Evolutionary conservation across 1,140 invertebrate genomes (phyloP).

Genomic region (Nebria ingens): DNA sequence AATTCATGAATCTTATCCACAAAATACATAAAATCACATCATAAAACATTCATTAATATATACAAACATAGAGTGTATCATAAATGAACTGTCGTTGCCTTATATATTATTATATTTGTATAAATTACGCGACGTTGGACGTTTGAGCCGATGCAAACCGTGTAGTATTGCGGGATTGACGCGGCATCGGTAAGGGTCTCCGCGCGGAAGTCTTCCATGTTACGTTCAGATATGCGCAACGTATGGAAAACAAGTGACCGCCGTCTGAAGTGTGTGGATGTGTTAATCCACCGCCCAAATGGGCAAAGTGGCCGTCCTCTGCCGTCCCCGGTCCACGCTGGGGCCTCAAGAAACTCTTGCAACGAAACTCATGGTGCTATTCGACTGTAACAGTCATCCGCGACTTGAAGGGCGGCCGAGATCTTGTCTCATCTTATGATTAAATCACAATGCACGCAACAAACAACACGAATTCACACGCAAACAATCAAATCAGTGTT

Average conservation of each 20-base stretch:
- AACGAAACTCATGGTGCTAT: conserved; percentile 8
- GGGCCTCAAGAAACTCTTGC: neutral
- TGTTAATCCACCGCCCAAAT: too few relatives aligned
- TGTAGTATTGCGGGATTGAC: neutral
- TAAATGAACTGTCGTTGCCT: conserved; percentile 8
- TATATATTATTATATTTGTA: neutral
- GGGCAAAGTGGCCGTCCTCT: conserved; percentile 17
- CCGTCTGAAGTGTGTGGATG: too few relatives aligned
- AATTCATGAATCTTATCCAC: neutral
- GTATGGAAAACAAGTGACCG: neutral
- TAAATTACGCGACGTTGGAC: neutral
- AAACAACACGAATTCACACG: too few relatives aligned
- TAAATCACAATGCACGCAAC: too few relatives aligned
- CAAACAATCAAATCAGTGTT: too few relatives aligned
- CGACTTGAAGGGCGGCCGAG: neutral
- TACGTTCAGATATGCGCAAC: neutral
- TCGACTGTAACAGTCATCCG: conserved; percentile 2
- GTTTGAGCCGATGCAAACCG: too few relatives aligned
- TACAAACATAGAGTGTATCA: conserved; percentile 2
- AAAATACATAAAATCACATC: neutral
- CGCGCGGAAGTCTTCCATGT: conserved; percentile 31
- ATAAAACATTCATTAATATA: neutral
- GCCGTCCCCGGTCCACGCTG: conserved; percentile 10
- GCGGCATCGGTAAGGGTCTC: conserved; percentile 27
- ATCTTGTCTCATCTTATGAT: neutral